phyloP scores from a whole-genome alignment of 2,888 invertebrate species.

The Aporophyla nigra region DNA sequence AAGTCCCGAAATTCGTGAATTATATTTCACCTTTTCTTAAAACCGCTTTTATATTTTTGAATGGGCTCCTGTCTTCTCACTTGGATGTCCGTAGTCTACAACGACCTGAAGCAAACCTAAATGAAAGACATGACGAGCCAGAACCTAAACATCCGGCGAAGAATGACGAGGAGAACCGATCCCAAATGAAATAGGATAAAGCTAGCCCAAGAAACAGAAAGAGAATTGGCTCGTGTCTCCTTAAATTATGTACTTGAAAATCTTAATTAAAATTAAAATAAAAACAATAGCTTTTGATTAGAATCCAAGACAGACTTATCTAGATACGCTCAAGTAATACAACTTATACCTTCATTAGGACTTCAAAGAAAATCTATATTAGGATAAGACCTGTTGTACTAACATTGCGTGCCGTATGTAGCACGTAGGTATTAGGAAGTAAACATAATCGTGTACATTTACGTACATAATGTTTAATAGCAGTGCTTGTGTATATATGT shows the following conservation, averaged over 20 bases:
- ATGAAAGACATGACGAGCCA: too few species aligned
- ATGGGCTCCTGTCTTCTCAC: too few species aligned
- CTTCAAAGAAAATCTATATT: slow-evolving; percentile 3
- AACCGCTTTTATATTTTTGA: too few species aligned
- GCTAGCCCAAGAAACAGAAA: too few species aligned
- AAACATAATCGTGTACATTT: slow-evolving; percentile 6
- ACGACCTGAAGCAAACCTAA: too few species aligned
- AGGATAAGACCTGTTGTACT: neutral
- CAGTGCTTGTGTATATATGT: neutral
- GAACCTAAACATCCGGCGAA: too few species aligned
- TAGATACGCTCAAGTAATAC: neutral
- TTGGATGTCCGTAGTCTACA: too few species aligned
- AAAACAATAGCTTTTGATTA: too few species aligned
- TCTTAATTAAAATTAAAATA: neutral
- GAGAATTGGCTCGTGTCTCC: neutral
- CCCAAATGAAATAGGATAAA: too few species aligned
- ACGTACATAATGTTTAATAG: slow-evolving; percentile 12
- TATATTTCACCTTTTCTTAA: too few species aligned
- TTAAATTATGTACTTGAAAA: neutral
- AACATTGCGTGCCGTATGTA: slow-evolving; percentile 22
- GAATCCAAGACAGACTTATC: neutral
- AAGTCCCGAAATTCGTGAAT: neutral
- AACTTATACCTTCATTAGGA: neutral
- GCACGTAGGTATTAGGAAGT: slow-evolving; percentile 33
- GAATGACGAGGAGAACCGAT: too few species aligned